Base-by-base conservation (phyloP, 2,113 vertebrate genomes). In the Lophius piscatorius region DNA sequence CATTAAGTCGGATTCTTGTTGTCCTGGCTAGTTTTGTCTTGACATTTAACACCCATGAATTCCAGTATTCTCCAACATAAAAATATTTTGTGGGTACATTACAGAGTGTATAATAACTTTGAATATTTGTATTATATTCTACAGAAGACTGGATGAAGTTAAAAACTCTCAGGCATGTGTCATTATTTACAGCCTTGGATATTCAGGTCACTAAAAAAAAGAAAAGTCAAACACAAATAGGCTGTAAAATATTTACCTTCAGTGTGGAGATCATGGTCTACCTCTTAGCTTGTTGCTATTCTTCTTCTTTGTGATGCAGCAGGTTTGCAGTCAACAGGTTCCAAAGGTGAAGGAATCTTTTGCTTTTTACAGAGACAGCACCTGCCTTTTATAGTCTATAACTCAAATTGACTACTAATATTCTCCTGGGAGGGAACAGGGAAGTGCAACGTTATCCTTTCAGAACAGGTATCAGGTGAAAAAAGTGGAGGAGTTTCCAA, bases 201-300 rank as follows among this genome's bases (percentile, higher is more conserved):
- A n/a, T n/a, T n/a, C n/a, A n/a, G n/a, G n/a, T n/a, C n/a, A n/a
- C n/a, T n/a, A n/a, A n/a, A n/a, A n/a, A n/a, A n/a, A n/a, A n/a
- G n/a, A n/a, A n/a, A n/a, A n/a, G n/a, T n/a, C n/a, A n/a, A n/a
- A n/a, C n/a, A n/a, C n/a, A n/a, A n/a, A n/a, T 38, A 8, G 7
- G 4, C 35, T 20, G 26, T 4, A 20, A 11, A 35, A 20, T 47
- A 2, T 39, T 61, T 87, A 90, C 91, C 87, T 85, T 74, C 24
- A 90, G 23, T 48, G 28, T 82, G 38, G 76, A 83, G 31, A 89
- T 69, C 90, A 92, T 91, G 49, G 46, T 34, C 78, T 61, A 28
- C 26, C 26, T 28, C 26, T 28, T 33, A 16, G 17, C 28, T 23
- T 41, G 11, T 48, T 62, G 29, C 9, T 68, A 12, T 22, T 36